Base-by-base conservation (phyloP, 2,113 vertebrate species). In the Mystacornis crossleyi region DNA sequence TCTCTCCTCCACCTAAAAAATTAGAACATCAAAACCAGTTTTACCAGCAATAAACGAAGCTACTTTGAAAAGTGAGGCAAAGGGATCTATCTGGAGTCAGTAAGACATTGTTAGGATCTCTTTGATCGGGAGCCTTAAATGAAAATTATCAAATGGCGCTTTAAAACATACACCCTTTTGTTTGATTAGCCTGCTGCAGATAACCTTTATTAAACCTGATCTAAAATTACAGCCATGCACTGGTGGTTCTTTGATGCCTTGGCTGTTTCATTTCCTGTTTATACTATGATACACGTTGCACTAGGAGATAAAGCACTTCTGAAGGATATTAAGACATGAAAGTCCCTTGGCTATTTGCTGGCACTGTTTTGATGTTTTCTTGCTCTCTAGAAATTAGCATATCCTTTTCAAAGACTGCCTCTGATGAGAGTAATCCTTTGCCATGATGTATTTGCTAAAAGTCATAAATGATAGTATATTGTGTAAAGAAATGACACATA, bases 201-300 rank as follows among this genome's bases (percentile, higher is more conserved):
- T 99, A 99, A 99, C 99, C 99, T 99, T 99, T 99, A 99, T 99
- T 99, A 99, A 98, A 98, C 98, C 98, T 98, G 98, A 99, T 99
- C 98, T 98, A 98, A 98, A 99, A 99, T 99, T 98, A 98, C 98
- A 98, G 98, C 98, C 97, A 71, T 96, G 98, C 98, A 98, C 98
- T 97, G 97, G 98, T 83, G 81, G 96, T 45, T 97, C 99, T 99
- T 99, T 99, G 99, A 99, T 99, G 99, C 98, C 38, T 91, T 74
- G 93, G 97, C 98, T 96, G 98, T 98, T 98, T 98, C 98, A 98
- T 98, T 98, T 99, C 98, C 99, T 99, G 99, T 99, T 99, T 99
- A 98, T 98, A 97, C 98, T 98, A 97, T 96, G 98, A 98, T 97
- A 98, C 98, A 98, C 98, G 98, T 99, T 99, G 99, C 98, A 98